Evolutionary conservation across 2,888 invertebrate genomes (phyloP), one percentile per base, ranked within the genome.

Genomic region (Apoda limacodes): DNA sequence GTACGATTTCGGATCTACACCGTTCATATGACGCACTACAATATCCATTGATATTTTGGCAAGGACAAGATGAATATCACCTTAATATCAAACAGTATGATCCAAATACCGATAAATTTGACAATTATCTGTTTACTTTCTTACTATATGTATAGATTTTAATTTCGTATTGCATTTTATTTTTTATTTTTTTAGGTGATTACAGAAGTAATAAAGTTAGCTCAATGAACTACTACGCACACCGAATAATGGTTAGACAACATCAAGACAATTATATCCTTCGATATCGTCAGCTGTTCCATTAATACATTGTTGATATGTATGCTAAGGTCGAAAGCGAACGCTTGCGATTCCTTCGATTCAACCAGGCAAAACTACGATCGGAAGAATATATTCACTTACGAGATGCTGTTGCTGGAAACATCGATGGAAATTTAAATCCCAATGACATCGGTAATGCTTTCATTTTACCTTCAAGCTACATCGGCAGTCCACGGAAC

Each of bases 301-400:
- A 55, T 23, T 58, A 64, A 32, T 63, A 34, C 34, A 22, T 43
- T 1, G 63, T 65, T 9, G 57, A 42, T 25, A 28, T 32, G 26
- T 40, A 32, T 27, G 43, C 37, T n/a, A 43, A 43, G 25, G 33
- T 39, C 2, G 40, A 40, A 32, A 32, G 22, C 17, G 42, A 40
- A 30, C 28, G 38, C 9, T 17, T 40, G 11, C 11, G 11, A 12
- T 39, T 14, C 12, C 9, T 38, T 10, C 22, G 32, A 25, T 25
- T 9, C 24, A 38, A 38, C 21, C 36, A 38, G 20, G 21, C 19
- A 13, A 32, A 30, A 28, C 13, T 35, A 9, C 32, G 34, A 12
- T 10, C 32, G 9, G 36, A 41, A 22, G 27, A 36, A 17, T 42
- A 46, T 27, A 30, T 45, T 7, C 45, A 48, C 34, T 32, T 50